Percentiles rank a stretch among this genome's conserved stretches.
Conservation (phyloP, 2,797 vertebrate species). For the Gephyroberyx darwinii region DNA sequence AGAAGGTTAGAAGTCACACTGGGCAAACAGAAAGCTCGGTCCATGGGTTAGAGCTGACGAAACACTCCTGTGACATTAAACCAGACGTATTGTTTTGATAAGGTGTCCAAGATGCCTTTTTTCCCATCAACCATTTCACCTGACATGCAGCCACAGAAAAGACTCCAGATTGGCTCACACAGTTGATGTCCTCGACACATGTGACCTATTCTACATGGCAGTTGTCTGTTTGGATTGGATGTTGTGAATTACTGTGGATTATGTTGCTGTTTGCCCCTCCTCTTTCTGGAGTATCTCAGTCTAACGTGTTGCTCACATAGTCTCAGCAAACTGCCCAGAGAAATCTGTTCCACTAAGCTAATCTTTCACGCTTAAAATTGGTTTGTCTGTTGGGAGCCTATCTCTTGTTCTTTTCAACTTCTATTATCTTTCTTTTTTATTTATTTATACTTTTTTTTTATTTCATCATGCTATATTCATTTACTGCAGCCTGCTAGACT, state of each 20-base stretch:
- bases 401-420: slow-evolving; percentile 28
- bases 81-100: neutral
- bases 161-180: neutral
- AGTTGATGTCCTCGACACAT: neutral
- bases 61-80: slow-evolving; percentile 4
- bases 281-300: slow-evolving; percentile 8
- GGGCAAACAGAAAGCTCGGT: neutral
- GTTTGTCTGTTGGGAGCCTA: slow-evolving; percentile 38
- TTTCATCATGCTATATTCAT: slow-evolving; percentile 29
- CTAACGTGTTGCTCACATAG: slow-evolving; percentile 31
- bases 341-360: slow-evolving; percentile 44
- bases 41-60: neutral
- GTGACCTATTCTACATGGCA: neutral
- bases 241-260: slow-evolving; percentile 22
- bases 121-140: slow-evolving; percentile 16
- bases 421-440: slow-evolving; percentile 24
- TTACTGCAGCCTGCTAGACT: neutral
- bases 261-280: slow-evolving; percentile 4
- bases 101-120: neutral
- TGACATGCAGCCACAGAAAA: slow-evolving; percentile 14
- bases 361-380: slow-evolving; percentile 61
- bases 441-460: slow-evolving; percentile 28
- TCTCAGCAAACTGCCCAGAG: slow-evolving; percentile 49
- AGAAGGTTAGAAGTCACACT: slow-evolving; percentile 82
- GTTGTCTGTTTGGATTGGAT: neutral